phyloP scores from a whole-genome alignment of 1,140 invertebrate species.

The Zaprionus davidi region DNA sequence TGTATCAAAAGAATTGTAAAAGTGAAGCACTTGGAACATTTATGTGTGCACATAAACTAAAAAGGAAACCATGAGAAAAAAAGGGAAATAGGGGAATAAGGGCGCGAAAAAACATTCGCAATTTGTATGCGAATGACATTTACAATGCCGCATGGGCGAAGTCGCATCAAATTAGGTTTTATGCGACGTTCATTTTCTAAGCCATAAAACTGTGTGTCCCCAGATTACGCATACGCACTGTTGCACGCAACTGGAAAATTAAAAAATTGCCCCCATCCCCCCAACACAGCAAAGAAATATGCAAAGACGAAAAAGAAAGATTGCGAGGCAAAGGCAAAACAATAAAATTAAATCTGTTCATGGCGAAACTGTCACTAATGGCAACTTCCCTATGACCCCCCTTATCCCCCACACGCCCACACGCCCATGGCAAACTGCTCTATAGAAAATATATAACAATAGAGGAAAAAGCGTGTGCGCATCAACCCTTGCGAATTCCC shows the following conservation, averaged over 20 bases:
- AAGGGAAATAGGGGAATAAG: constrained; percentile 15
- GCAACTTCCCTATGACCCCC: constrained; percentile 49
- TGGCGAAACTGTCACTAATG: constrained; percentile 57
- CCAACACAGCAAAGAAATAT: constrained; percentile 28
- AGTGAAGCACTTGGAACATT: constrained; percentile 29
- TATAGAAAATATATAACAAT: constrained; percentile 74
- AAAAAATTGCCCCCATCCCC: constrained; percentile 37
- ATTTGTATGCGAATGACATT: constrained; percentile 66
- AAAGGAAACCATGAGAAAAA: constrained; percentile 15
- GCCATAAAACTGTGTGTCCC: constrained; percentile 66
- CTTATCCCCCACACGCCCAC: constrained; percentile 18
- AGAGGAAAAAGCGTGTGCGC: constrained; percentile 24
- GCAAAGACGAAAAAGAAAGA: constrained; percentile 54
- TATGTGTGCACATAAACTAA: constrained; percentile 41
- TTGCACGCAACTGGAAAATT: constrained; percentile 70
- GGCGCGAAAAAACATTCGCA: constrained; percentile 38
- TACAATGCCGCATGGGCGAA: constrained; percentile 39
- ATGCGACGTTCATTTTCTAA: constrained; percentile 69
- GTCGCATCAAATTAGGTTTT: constrained; percentile 49
- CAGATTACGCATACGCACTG: constrained; percentile 80
- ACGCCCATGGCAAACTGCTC: constrained; percentile 22
- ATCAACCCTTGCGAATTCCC: constrained; percentile 65
- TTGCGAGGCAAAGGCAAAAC: constrained; percentile 72
- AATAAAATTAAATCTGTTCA: constrained; percentile 82
- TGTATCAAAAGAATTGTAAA: constrained; percentile 23